Percentiles rank a stretch among this genome's conserved stretches.
phyloP scores from a whole-genome alignment of 2,113 vertebrate species.

The Cepphus grylle region DNA sequence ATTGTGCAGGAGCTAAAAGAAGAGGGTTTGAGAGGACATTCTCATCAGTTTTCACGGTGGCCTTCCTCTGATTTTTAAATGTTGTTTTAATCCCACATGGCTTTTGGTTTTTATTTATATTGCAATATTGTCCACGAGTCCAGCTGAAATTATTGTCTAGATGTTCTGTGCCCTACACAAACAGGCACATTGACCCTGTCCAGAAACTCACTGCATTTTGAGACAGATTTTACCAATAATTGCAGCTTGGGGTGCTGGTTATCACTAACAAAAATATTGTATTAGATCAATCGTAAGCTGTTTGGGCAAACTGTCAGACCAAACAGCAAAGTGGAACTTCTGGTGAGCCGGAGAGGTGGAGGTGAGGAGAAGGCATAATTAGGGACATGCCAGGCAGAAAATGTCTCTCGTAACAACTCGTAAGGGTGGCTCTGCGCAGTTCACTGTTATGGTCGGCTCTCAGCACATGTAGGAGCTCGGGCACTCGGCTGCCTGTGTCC shows the following conservation, averaged over 20 bases:
- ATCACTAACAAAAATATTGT: not conserved
- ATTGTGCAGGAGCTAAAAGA: not conserved
- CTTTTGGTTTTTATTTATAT: not conserved
- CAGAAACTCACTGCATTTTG: not conserved
- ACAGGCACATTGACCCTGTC: not conserved
- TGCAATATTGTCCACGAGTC: not conserved
- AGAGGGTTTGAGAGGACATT: not conserved
- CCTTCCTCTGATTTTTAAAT: not conserved
- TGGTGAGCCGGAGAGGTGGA: not conserved
- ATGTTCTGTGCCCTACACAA: not conserved
- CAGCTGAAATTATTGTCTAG: not conserved
- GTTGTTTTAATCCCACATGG: not conserved
- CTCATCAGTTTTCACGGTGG: not conserved
- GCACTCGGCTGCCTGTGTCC: not conserved
- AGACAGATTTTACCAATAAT: not conserved
- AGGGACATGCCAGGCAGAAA: not conserved
- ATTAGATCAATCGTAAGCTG: not conserved
- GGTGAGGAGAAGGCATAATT: not conserved
- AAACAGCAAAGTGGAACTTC: not conserved
- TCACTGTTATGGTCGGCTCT: not conserved
- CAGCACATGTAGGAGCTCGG: not conserved
- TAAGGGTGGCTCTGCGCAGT: accelerated
- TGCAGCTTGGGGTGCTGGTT: not conserved
- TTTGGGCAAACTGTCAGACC: not conserved
- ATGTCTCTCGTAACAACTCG: accelerated